phyloP scores from a whole-genome alignment of 2,797 vertebrate species.

The Peromyscus attwateri region DNA sequence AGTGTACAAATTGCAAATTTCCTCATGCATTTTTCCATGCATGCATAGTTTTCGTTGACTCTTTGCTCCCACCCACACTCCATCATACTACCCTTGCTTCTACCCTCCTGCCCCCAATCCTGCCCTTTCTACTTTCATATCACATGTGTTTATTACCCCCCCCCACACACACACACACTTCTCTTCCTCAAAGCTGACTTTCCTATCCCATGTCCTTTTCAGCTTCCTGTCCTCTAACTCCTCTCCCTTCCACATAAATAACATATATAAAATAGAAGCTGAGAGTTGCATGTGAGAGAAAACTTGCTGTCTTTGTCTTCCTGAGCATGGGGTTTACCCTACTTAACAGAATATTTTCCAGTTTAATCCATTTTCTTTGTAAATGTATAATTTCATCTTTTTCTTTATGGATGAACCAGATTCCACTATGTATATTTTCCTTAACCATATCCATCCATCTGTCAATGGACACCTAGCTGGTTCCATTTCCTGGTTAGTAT shows the following conservation, averaged over 20 bases:
- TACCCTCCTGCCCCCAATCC: too few relatives aligned
- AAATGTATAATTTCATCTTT: neutral
- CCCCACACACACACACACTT: too few relatives aligned
- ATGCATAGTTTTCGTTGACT: neutral
- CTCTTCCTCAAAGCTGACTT: neutral
- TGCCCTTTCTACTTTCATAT: neutral
- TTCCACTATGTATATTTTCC: neutral
- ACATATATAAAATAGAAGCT: neutral
- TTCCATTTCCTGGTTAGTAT: neutral
- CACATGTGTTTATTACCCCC: too few relatives aligned
- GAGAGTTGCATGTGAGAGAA: neutral
- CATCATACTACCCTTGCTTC: neutral
- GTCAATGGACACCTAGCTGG: neutral
- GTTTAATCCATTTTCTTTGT: too few relatives aligned
- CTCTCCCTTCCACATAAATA: neutral
- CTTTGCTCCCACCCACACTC: neutral
- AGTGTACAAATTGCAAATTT: too few relatives aligned
- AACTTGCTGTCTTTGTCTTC: neutral
- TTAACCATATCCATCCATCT: neutral
- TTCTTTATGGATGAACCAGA: neutral
- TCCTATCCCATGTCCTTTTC: neutral
- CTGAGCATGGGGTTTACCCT: too few relatives aligned
- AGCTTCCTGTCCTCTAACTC: neutral
- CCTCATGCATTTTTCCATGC: neutral
- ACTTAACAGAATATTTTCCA: neutral